Evolutionary conservation across 2,113 vertebrate genomes (phyloP).

Genomic region (Enhydra lutris): DNA sequence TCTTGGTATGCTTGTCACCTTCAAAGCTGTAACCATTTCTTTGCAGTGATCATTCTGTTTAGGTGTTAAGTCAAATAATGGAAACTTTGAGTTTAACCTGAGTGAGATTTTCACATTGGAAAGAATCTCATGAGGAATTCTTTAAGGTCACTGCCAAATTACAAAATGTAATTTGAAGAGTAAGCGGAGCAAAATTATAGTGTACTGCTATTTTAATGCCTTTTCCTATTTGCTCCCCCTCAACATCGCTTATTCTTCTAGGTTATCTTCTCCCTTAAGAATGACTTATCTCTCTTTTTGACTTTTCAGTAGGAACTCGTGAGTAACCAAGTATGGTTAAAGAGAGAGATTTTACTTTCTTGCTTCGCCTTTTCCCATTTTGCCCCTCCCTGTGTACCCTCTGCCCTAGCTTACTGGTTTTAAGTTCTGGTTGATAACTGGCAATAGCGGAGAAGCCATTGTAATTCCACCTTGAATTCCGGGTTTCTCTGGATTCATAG

Average conservation of each 20-base stretch:
- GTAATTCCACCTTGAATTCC: not conserved
- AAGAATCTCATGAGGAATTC: constrained; percentile 55
- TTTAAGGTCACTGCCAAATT: constrained; percentile 49
- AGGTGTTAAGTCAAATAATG: constrained; percentile 58
- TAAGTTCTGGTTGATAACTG: constrained; percentile 66
- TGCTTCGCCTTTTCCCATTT: not conserved
- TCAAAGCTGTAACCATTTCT: constrained; percentile 67
- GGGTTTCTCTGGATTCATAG: constrained; percentile 8
- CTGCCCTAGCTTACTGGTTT: constrained; percentile 16
- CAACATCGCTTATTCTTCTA: not conserved
- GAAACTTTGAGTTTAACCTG: constrained; percentile 17
- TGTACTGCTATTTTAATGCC: not conserved
- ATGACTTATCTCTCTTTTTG: not conserved
- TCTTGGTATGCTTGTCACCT: constrained; percentile 73
- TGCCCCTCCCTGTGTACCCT: not conserved
- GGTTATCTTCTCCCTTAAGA: not conserved
- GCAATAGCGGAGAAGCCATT: not conserved
- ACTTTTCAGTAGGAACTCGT: not conserved
- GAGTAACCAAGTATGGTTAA: not conserved
- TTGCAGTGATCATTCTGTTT: constrained; percentile 59
- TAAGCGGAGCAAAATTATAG: constrained; percentile 60
- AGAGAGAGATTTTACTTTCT: not conserved
- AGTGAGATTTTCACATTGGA: constrained; percentile 50
- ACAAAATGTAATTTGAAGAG: constrained; percentile 39
- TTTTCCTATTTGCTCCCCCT: not conserved